Base-by-base conservation (phyloP, 2,888 invertebrate species). In the Trichacis sp. region DNA sequence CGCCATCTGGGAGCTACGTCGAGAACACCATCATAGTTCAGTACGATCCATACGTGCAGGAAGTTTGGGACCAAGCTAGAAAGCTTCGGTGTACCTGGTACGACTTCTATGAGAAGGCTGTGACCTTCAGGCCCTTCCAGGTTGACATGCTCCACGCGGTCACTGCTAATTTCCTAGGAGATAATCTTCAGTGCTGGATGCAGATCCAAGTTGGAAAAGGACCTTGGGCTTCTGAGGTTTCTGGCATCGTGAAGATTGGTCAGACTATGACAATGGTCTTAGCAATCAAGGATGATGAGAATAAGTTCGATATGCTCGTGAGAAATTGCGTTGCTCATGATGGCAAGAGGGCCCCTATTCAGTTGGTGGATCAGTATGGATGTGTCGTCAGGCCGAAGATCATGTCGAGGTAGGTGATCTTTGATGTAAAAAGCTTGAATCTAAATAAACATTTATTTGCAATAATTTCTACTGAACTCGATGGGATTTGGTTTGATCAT, bases 251-350 rank as follows among this genome's bases (percentile, higher is more conserved):
- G 8, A 96, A 96, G 86, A 96, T 96, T 72, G 96, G 96, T 18
- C 96, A 96, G 83, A 96, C 96, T 0, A 96, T 96, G 96, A 96
- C 96, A 9, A 96, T 96, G 96, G 96, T 96, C 9, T 87, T 96
- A 63, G 96, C 96, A 17, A 96, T 96, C 78, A 96, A 96, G 85
- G 96, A 96, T 75, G 96, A 96, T 76, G 96, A 96, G 85, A 96
- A 95, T 79, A 96, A 96, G 86, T 96, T 96, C 84, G 96, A 96
- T 79, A 96, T 96, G 96, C 85, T 96, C 69, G 96, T 96, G 30
- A 89, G 96, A 69, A 96, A 96, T 83, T 96, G 96, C 84, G 95
- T 96, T 17, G 96, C 96, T 38, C 96, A 96, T 79, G 96, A 96
- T 77, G 96, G 96, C 51, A 96, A 96, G 85, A 89, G 95, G 62